These are phyloP conservation scores for Pomatorhinus ruficollis DNA, from an alignment of 2,113 vertebrate genomes.

Conservation along the genomic window DNA sequence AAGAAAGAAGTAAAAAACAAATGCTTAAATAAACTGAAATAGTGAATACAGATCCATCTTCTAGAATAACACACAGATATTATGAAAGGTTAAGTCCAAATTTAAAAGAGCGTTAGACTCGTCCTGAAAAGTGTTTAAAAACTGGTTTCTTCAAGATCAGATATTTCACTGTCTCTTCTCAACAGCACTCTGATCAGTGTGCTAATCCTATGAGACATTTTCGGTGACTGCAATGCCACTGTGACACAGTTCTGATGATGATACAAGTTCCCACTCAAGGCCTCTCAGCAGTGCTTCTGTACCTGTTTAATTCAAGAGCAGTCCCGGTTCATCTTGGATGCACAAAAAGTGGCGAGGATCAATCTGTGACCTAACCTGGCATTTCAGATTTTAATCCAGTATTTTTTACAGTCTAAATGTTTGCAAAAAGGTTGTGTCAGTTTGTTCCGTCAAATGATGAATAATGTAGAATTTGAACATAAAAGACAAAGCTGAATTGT, in stretches of 20 bases:
- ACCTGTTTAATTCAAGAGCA: constrained; percentile 46
- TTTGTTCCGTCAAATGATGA: constrained; percentile 46
- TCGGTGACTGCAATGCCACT: not conserved
- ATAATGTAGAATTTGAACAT: not conserved
- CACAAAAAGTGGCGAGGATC: not conserved
- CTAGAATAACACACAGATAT: not conserved
- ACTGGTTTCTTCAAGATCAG: not conserved
- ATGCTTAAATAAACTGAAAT: not conserved
- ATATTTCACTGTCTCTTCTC: not conserved
- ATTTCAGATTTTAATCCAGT: constrained; percentile 54
- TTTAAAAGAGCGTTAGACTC: not conserved
- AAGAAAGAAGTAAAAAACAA: not conserved
- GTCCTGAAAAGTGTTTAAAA: not conserved
- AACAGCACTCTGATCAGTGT: not conserved
- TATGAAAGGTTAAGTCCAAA: not conserved
- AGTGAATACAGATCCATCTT: not conserved
- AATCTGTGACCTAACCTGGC: constrained; percentile 53
- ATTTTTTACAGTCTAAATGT: constrained; percentile 44
- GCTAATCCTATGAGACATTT: not conserved
- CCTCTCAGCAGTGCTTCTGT: not conserved
- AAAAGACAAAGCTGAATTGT: not conserved
- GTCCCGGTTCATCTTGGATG: not conserved
- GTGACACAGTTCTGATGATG: not conserved
- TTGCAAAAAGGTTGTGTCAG: constrained; percentile 61
- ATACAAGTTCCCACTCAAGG: not conserved